A percentile compares a stretch with the other conserved stretches of the same genome.
These are phyloP conservation scores for Pristionchus arcanus DNA, from an alignment of 2,888 invertebrate genomes.

Conservation along the genomic window DNA sequence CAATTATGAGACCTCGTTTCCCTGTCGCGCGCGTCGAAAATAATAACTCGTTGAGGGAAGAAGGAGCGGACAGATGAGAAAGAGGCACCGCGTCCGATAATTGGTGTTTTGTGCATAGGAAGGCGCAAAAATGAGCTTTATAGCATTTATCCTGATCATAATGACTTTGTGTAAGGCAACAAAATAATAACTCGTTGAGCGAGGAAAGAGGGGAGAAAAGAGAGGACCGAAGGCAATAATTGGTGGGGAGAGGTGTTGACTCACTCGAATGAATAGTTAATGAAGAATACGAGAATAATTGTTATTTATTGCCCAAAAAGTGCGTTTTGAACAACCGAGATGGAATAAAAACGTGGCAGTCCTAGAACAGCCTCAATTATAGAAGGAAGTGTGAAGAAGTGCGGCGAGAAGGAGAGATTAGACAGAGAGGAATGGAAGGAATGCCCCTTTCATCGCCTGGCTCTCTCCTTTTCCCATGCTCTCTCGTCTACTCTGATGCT, in stretches of 20 bases:
- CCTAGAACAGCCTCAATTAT: conserved; percentile 14
- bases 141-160: background rate
- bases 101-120: background rate
- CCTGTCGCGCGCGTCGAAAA: conserved; percentile 4
- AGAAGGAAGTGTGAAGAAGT: conserved; percentile 50
- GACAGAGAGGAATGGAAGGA: conserved; percentile 26
- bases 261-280: too few species aligned
- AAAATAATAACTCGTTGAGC: conserved; percentile 26
- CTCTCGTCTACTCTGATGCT: too few species aligned
- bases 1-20: background rate
- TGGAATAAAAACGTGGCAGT: too few species aligned
- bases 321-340: too few species aligned
- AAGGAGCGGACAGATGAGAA: background rate
- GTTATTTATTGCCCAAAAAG: too few species aligned
- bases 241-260: too few species aligned
- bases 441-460: too few species aligned
- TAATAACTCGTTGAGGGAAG: conserved; percentile 11
- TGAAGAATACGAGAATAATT: too few species aligned
- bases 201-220: background rate
- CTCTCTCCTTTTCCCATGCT: too few species aligned
- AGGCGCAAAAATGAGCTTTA: background rate
- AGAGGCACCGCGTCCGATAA: background rate
- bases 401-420: conserved; percentile 9
- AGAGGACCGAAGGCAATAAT: too few species aligned
- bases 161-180: background rate